Conservation (phyloP, 2,113 vertebrate species). For the Mesitornis unicolor region DNA sequence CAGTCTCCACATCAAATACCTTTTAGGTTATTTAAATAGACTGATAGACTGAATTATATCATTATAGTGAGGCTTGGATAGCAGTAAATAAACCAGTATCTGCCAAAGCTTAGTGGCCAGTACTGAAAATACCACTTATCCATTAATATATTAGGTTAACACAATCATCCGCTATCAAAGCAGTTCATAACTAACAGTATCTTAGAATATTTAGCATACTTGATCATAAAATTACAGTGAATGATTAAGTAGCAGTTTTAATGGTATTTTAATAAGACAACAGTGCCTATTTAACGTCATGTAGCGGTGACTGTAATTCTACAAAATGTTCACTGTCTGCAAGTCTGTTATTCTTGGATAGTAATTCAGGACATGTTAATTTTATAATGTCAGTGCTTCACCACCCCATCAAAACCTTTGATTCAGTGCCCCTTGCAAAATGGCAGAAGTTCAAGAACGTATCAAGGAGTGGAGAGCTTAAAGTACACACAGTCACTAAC, state of each 20-base stretch:
- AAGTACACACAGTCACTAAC: neutral
- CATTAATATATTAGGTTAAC: neutral
- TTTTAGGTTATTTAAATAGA: neutral
- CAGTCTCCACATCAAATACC: neutral
- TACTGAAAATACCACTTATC: neutral
- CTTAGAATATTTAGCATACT: neutral
- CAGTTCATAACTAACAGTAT: neutral
- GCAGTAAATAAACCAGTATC: neutral
- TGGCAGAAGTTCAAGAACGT: slow-evolving; percentile 51
- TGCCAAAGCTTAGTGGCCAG: neutral
- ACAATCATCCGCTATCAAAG: neutral
- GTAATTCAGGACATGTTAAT: neutral
- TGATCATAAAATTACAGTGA: neutral
- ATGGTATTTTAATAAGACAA: neutral
- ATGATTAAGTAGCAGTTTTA: neutral
- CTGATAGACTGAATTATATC: neutral
- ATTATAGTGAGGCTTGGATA: neutral
- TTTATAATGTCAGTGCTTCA: neutral
- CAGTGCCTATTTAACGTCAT: neutral
- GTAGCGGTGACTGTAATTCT: neutral
- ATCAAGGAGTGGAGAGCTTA: neutral
- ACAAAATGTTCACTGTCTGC: neutral
- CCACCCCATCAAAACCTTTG: neutral
- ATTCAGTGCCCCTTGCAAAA: neutral
- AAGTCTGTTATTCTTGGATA: neutral